Evolutionary conservation across 2,797 vertebrate genomes (phyloP), one percentile per base, ranked within the genome.

Genomic region (Thunnus albacares): DNA sequence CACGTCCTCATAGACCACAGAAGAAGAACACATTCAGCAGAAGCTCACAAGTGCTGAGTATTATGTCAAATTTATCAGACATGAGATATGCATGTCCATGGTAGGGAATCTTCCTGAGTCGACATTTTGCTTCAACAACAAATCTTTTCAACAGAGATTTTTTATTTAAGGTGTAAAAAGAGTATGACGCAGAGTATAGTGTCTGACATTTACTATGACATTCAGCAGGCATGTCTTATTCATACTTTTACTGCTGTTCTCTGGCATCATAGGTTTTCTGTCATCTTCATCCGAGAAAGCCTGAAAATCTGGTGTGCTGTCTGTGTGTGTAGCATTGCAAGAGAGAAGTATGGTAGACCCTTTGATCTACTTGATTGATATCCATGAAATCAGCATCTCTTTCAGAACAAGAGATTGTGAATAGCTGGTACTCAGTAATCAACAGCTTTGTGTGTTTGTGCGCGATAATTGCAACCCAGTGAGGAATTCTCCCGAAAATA

Each of bases 341-440:
- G 55, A 13, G 14, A 55, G 7, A 64, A 71, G n/a, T 83, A 79
- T 64, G 80, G 80, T 73, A 65, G 62, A 82, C 51, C 13, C 52
- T 73, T 47, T 81, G 79, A 67, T 71, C 71, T 80, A 65, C 66
- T 75, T 83, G 85, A 90, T 80, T 91, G 82, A 85, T 90, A 92
- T 88, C 91, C 73, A 84, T 91, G 82, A 94, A 95, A 96, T 94
- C 94, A 94, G 90, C 58, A 61, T 60, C 77, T 80, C 91, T 93
- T 90, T 94, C 82, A 86, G 81, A 93, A 85, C 64, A 60, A 82
- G 79, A 85, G 75, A 79, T 73, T 71, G 81, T 87, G 90, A 93
- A 85, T 91, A 88, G 87, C 89, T 83, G 74, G 78, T 89, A 64
- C 84, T 90, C 70, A 55, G 89, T 86, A 95, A 96, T 96, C 95